Evolutionary conservation across 2,888 invertebrate species (phyloP).

Genomic region (Antitype chi): DNA sequence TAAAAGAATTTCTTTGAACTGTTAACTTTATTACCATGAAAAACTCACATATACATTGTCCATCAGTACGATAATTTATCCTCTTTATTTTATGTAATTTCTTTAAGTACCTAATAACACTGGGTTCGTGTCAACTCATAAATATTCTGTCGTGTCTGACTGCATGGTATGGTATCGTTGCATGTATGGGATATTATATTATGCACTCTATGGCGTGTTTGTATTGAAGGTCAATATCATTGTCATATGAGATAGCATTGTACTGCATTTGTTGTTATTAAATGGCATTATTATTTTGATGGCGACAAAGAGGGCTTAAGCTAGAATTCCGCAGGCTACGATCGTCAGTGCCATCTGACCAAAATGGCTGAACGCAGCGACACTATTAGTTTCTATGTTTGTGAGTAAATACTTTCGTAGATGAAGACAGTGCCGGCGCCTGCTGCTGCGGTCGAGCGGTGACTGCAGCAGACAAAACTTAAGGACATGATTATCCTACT

Average conservation of each 20-base stretch:
- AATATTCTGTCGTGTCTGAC: constrained; percentile 15
- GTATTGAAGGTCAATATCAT: constrained; percentile 36
- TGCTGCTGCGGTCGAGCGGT: background rate
- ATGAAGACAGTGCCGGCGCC: background rate
- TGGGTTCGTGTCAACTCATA: background rate
- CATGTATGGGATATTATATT: constrained; percentile 3
- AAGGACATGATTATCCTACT: background rate
- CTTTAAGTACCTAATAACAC: constrained; percentile 1
- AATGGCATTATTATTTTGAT: background rate
- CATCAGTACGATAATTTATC: background rate
- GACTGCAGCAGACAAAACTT: background rate
- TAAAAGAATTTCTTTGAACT: background rate
- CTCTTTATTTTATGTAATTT: background rate
- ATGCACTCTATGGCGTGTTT: constrained; percentile 22
- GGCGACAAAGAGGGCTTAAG: background rate
- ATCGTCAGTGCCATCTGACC: too few species aligned
- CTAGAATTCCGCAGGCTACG: background rate
- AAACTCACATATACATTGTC: background rate
- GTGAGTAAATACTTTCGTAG: too few species aligned
- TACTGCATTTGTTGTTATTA: constrained; percentile 1
- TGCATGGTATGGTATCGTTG: constrained; percentile 1
- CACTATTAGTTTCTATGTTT: background rate
- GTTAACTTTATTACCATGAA: background rate
- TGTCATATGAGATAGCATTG: constrained; percentile 17
- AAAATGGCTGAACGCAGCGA: background rate